Evolutionary conservation across 2,113 vertebrate species (phyloP), one percentile per base, ranked within the genome.

Genomic region (Salvelinus namaycush): DNA sequence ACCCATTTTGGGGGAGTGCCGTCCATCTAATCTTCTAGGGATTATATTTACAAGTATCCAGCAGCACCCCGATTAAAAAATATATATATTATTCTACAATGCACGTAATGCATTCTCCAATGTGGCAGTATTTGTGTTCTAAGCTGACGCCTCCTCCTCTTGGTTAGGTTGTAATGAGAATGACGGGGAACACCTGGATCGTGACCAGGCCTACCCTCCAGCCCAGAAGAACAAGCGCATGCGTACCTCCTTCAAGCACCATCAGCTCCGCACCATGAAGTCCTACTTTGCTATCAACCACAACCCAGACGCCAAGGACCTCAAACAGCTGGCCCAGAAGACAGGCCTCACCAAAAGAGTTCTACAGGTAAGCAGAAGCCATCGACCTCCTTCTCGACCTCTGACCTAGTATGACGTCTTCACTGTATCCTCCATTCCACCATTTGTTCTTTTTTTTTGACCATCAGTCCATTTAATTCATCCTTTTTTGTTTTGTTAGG

Each of bases 221-320:
- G 97, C 98, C 11, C 98, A 99, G 94, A 99, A 99, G 93, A 96
- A 97, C 91, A 99, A 99, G 86, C 97, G 98, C 84, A 99, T 99
- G 97, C 94, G 98, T 51, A 99, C 98, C 68, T 99, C 98, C 81
- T 99, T 99, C 90, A 99, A 99, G 89, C 98, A 99, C 89, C 97
- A 99, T 94, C 98, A 99, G 95, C 97, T 99, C 78, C 97, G 98
- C 87, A 99, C 98, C 92, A 99, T 99, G 98, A 99, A 99, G 94
- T 99, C 97, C 89, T 99, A 99, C 92, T 99, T 99, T 86, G 98
- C 98, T 92, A 99, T 99, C 94, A 99, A 99, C 90, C 98, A 99
- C 92, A 99, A 99, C 86, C 98, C 98, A 0, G 98, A 99, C 79
- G 98, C 98, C 92, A 99, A 99, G 95, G 98, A 99, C 92, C 95